Evolutionary conservation across 2,888 invertebrate genomes (phyloP).

Genomic region (Caenorhabditis auriculariae): DNA sequence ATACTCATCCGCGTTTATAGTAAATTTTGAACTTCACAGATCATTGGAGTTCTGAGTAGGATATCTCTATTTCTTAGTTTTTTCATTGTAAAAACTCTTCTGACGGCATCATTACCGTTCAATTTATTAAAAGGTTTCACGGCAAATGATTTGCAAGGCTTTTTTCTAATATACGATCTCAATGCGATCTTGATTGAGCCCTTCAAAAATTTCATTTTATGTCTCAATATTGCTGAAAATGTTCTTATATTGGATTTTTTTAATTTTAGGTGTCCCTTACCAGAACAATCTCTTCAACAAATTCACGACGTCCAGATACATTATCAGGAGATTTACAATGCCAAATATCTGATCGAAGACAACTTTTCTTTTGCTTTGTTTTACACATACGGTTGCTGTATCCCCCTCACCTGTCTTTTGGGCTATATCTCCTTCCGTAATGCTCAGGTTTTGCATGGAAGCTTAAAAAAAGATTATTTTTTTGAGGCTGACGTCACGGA

Average conservation of each 20-base stretch:
- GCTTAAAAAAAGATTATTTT: not conserved
- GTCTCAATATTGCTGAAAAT: no score
- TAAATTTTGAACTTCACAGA: not conserved
- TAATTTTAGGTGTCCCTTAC: slow-evolving; percentile 21
- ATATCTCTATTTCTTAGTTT: no score
- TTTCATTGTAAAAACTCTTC: no score
- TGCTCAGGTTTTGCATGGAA: slow-evolving; percentile 1
- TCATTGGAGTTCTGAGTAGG: not conserved
- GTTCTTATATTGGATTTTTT: no score
- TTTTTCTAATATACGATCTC: not conserved
- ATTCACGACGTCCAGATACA: slow-evolving; percentile 22
- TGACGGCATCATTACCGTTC: no score
- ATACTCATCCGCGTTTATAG: not conserved
- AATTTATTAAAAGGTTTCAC: no score
- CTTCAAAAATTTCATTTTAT: no score
- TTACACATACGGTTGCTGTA: slow-evolving; percentile 19
- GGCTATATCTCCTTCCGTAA: slow-evolving; percentile 10
- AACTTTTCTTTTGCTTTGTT: slow-evolving; percentile 21
- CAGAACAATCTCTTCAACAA: slow-evolving; percentile 21
- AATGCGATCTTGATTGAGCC: not conserved
- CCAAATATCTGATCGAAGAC: slow-evolving; percentile 16
- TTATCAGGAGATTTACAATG: slow-evolving; percentile 23
- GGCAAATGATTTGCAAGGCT: not conserved
- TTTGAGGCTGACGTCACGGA: slow-evolving; percentile 7
- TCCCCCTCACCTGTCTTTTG: slow-evolving; percentile 13